A percentile compares a stretch with the other conserved stretches of the same genome.
Conservation (phyloP, 2,888 invertebrate genomes). For the Trissoscelio sp. region DNA sequence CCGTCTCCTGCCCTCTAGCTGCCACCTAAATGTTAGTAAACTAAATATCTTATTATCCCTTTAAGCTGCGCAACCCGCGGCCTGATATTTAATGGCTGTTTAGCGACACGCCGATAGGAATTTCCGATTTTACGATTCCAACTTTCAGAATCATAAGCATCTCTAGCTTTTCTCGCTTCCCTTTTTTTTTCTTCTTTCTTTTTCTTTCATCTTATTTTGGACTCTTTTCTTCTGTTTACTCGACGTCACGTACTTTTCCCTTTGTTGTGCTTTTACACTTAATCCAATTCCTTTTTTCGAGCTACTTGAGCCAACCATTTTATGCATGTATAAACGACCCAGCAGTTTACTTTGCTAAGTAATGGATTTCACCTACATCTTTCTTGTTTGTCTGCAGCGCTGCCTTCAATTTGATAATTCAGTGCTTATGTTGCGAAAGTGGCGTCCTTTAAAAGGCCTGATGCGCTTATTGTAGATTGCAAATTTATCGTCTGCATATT, state of each 20-base stretch:
- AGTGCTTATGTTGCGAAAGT: constrained; percentile 37
- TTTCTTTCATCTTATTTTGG: constrained; percentile 22
- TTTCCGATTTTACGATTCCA: constrained; percentile 24
- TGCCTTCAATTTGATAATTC: constrained; percentile 53
- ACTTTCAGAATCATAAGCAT: constrained; percentile 38
- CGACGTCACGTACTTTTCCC: constrained; percentile 58
- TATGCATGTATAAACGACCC: constrained; percentile 67
- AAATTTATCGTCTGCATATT: constrained; percentile 37
- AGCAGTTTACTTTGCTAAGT: constrained; percentile 64
- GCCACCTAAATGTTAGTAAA: constrained; percentile 80
- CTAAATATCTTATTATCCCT: constrained; percentile 82
- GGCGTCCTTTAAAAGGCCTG: constrained; percentile 19
- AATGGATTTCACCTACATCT: constrained; percentile 63
- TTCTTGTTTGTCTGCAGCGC: constrained; percentile 45
- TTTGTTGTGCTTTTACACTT: constrained; percentile 63
- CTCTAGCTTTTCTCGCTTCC: constrained; percentile 35
- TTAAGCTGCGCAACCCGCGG: constrained; percentile 74
- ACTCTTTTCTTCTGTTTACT: constrained; percentile 51
- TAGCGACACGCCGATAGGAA: constrained; percentile 39
- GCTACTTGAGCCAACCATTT: constrained; percentile 64
- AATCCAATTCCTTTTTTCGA: constrained; percentile 64
- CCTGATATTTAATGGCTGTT: constrained; percentile 69
- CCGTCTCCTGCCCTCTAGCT: constrained; percentile 68
- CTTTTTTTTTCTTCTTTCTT: constrained; percentile 12
- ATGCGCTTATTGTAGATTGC: constrained; percentile 37